Evolutionary conservation across 2,888 invertebrate genomes (phyloP).

Genomic region (Pinctada fucata): DNA sequence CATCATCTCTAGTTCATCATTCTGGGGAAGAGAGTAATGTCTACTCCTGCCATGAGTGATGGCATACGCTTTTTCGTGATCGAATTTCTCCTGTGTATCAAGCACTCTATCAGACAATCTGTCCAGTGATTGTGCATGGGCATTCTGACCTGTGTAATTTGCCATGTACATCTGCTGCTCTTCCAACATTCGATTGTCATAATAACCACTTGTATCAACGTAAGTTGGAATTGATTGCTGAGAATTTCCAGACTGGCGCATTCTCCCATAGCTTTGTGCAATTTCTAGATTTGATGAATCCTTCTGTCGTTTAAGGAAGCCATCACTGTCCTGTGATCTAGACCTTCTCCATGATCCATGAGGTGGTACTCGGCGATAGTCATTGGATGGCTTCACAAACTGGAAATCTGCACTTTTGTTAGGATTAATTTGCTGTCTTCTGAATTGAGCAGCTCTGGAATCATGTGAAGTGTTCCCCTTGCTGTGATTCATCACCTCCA

Average conservation of each 20-base stretch:
- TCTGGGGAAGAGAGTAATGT: not conserved
- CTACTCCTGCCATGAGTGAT: not conserved
- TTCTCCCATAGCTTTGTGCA: conserved; percentile 36
- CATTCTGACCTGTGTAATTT: not conserved
- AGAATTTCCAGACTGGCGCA: conserved; percentile 2
- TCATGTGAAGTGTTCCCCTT: conserved; percentile 22
- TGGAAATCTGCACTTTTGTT: conserved; percentile 24
- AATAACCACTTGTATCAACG: conserved; percentile 22
- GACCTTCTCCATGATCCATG: conserved; percentile 82
- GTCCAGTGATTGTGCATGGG: not conserved
- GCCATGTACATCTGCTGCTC: conserved; percentile 19
- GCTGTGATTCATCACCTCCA: conserved; percentile 20
- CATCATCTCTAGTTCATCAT: conserved; percentile 8
- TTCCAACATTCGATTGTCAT: conserved; percentile 23
- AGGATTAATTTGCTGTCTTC: conserved; percentile 3
- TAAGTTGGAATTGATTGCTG: conserved; percentile 23
- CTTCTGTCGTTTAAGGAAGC: conserved; percentile 60
- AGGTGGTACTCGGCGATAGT: conserved; percentile 20
- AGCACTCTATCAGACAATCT: not conserved
- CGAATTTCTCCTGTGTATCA: not conserved
- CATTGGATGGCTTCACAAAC: conserved; percentile 34
- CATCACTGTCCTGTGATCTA: conserved; percentile 79
- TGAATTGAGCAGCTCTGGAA: conserved; percentile 27
- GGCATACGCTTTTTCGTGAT: conserved; percentile 4
- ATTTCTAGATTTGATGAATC: conserved; percentile 63